phyloP scores from a whole-genome alignment of 1,140 invertebrate species.

The Vanessa tameamea region DNA sequence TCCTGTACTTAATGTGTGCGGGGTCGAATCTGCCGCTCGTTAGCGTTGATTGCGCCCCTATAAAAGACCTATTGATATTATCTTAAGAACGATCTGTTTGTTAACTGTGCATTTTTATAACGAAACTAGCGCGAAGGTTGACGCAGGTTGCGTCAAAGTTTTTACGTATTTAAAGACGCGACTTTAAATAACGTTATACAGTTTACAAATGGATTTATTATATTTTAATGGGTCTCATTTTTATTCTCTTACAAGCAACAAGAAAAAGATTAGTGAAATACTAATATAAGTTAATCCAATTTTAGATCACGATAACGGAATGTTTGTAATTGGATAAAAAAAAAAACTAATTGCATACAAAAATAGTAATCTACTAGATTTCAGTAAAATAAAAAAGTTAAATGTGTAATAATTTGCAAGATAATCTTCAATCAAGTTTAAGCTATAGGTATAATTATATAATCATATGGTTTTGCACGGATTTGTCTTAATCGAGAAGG shows the following conservation, averaged over 20 bases:
- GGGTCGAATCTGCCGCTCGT: constrained; percentile 40
- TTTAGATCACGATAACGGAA: too few relatives aligned
- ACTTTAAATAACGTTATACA: background rate
- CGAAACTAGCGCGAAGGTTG: constrained; percentile 2
- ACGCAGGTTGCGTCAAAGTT: background rate
- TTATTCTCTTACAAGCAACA: too few relatives aligned
- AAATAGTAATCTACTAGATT: background rate
- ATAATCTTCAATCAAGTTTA: constrained; percentile 17
- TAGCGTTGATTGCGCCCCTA: constrained; percentile 42
- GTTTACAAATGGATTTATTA: too few relatives aligned
- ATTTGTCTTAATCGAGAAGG: too few relatives aligned
- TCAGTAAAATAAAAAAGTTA: background rate
- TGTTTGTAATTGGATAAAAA: background rate
- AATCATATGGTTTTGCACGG: background rate
- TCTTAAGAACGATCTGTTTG: constrained; percentile 38
- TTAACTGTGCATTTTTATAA: constrained; percentile 24
- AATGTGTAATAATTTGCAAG: constrained; percentile 21
- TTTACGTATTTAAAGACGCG: too few relatives aligned
- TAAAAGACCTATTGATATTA: constrained; percentile 40
- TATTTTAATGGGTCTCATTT: too few relatives aligned
- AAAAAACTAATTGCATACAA: background rate
- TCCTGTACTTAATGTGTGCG: constrained; percentile 35
- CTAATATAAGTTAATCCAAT: too few relatives aligned
- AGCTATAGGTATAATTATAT: constrained; percentile 16
- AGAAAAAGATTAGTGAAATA: too few relatives aligned